A percentile compares a stretch with the other conserved stretches of the same genome.
Conservation (phyloP, 2,797 vertebrate species). For the Cygnus olor region DNA sequence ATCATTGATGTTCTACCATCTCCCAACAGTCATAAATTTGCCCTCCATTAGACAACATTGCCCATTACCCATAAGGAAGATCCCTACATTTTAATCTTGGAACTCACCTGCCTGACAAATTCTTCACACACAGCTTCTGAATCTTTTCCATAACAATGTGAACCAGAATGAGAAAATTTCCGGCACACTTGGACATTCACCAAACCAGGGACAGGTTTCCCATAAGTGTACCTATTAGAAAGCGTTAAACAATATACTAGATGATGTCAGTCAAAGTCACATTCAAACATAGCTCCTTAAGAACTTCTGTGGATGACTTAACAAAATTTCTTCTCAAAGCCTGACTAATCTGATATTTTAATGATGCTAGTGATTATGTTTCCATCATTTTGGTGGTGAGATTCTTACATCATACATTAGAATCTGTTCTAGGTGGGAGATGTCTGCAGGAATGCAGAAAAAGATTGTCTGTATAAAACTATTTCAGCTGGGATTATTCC, state of each 20-base stretch:
- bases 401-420: background rate
- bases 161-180: slow-evolving; percentile 46
- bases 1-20: background rate
- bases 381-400: background rate
- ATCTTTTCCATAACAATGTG: slow-evolving; percentile 38
- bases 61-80: background rate
- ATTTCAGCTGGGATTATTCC: background rate
- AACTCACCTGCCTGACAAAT: slow-evolving; percentile 50
- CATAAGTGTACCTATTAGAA: slow-evolving; percentile 66
- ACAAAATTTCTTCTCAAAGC: background rate
- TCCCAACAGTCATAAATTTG: background rate
- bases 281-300: background rate
- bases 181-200: slow-evolving; percentile 60
- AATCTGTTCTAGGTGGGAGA: background rate
- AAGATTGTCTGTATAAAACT: background rate
- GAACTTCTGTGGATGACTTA: background rate
- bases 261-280: background rate
- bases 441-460: background rate
- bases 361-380: background rate
- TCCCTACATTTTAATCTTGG: background rate
- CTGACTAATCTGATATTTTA: background rate
- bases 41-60: background rate
- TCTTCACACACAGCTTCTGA: slow-evolving; percentile 65
- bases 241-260: background rate
- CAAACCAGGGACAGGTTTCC: slow-evolving; percentile 65